Evolutionary conservation across 2,113 vertebrate genomes (phyloP).

Genomic region (Phaetusa simplex): DNA sequence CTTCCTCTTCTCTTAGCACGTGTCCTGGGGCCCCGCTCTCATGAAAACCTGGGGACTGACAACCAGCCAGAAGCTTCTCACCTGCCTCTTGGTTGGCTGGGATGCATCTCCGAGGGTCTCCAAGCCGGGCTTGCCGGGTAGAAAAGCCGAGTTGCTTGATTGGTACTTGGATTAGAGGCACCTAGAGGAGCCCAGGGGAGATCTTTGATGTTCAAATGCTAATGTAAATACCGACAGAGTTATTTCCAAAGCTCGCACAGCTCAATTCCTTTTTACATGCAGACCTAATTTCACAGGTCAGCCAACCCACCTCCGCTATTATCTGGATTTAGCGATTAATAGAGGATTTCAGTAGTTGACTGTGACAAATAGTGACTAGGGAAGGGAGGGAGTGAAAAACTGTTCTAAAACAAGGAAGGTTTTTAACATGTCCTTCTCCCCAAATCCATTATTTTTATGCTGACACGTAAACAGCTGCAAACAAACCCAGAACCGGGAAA

Average conservation of each 20-base stretch:
- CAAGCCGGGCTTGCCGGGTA: not conserved
- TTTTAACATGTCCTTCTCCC: not conserved
- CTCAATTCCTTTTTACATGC: constrained; percentile 45
- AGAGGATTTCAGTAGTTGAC: constrained; percentile 45
- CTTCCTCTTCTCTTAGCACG: not conserved
- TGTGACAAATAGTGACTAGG: constrained; percentile 11
- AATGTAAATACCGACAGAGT: constrained; percentile 29
- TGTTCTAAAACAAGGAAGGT: not conserved
- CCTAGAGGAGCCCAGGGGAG: constrained; percentile 38
- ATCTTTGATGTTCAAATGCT: constrained; percentile 20
- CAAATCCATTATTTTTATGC: not conserved
- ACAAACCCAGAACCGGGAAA: not conserved
- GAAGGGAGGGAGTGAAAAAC: not conserved
- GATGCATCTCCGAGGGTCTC: not conserved
- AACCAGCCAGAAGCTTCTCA: not conserved
- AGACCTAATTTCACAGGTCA: constrained; percentile 63
- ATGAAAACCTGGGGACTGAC: not conserved
- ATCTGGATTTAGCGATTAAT: constrained; percentile 50
- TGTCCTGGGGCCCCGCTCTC: not conserved
- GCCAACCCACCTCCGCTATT: constrained; percentile 31
- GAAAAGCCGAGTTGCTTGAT: constrained; percentile 5
- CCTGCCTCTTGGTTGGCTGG: not conserved
- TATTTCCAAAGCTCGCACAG: constrained; percentile 51
- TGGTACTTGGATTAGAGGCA: constrained; percentile 32
- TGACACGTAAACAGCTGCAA: not conserved